Conservation (phyloP, 1,140 invertebrate genomes). For the Hycleus cichorii region DNA sequence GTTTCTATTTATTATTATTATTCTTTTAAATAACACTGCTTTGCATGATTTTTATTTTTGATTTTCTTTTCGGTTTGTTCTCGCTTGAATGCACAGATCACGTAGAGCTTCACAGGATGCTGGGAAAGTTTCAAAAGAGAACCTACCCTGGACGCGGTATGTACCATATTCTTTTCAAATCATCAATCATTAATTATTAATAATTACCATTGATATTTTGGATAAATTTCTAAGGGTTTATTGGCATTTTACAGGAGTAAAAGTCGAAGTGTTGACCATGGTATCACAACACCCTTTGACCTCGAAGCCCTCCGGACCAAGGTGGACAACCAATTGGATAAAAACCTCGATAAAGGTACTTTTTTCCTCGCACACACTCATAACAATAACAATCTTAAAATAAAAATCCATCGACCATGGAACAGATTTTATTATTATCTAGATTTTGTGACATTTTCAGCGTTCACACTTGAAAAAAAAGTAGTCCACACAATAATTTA, state of each 20-base stretch:
- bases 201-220: not conserved
- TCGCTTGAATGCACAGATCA: constrained; percentile 49
- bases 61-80: constrained; percentile 34
- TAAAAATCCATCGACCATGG: too few species aligned
- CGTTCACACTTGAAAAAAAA: too few species aligned
- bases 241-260: constrained; percentile 62
- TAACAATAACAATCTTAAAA: too few species aligned
- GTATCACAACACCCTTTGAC: constrained; percentile 72
- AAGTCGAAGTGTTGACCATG: constrained; percentile 81
- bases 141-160: constrained; percentile 44
- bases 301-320: constrained; percentile 72
- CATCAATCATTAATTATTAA: not conserved
- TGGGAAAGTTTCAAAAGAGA: constrained; percentile 53
- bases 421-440: too few species aligned
- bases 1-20: too few species aligned
- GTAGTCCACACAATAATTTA: too few species aligned
- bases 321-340: constrained; percentile 75
- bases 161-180: constrained; percentile 18
- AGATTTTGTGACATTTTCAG: too few species aligned
- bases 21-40: constrained; percentile 7
- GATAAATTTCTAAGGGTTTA: not conserved
- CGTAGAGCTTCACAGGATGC: constrained; percentile 72
- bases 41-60: constrained; percentile 39
- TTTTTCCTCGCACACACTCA: not conserved
- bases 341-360: constrained; percentile 46